Percentiles rank a stretch among this genome's conserved stretches.
phyloP scores from a whole-genome alignment of 1,140 invertebrate species.

The Tetranychus urticae region DNA sequence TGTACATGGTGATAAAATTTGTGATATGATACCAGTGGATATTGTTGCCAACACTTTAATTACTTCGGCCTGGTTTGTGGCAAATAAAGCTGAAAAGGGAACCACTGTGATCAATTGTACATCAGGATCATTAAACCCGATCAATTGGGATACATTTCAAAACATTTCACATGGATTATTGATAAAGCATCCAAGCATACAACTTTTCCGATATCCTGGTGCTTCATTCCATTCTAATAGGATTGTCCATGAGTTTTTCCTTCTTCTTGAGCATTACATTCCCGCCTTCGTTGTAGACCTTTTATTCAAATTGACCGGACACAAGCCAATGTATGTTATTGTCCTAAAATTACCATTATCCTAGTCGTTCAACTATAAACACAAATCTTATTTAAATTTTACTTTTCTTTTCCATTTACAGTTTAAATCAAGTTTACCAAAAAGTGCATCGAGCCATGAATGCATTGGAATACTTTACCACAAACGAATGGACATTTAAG shows the following conservation, averaged over 20 bases:
- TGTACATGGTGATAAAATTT: constrained; percentile 12
- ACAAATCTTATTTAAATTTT: not conserved
- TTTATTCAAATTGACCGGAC: constrained; percentile 7
- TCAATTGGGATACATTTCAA: constrained; percentile 38
- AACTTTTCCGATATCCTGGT: constrained; percentile 11
- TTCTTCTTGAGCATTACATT: constrained; percentile 10
- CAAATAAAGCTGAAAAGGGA: not conserved
- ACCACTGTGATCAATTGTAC: constrained; percentile 3
- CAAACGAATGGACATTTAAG: constrained; percentile 52
- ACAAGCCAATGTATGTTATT: constrained; percentile 12
- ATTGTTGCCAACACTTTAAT: constrained; percentile 18
- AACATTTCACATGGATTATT: constrained; percentile 9
- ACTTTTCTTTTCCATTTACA: constrained; percentile 18
- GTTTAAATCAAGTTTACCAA: constrained; percentile 53
- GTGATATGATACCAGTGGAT: constrained; percentile 20
- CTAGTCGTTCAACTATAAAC: not conserved
- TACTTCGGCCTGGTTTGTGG: constrained; percentile 14
- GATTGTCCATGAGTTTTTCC: constrained; percentile 6
- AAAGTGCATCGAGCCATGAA: constrained; percentile 48
- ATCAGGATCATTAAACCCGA: constrained; percentile 23
- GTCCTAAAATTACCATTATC: not conserved
- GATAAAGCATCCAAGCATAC: constrained; percentile 9
- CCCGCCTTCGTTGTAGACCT: constrained; percentile 11
- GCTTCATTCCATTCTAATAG: constrained; percentile 6
- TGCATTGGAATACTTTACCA: constrained; percentile 51